Evolutionary conservation across 1,140 invertebrate species (phyloP).

Genomic region (Akabosia matsudoensis): DNA sequence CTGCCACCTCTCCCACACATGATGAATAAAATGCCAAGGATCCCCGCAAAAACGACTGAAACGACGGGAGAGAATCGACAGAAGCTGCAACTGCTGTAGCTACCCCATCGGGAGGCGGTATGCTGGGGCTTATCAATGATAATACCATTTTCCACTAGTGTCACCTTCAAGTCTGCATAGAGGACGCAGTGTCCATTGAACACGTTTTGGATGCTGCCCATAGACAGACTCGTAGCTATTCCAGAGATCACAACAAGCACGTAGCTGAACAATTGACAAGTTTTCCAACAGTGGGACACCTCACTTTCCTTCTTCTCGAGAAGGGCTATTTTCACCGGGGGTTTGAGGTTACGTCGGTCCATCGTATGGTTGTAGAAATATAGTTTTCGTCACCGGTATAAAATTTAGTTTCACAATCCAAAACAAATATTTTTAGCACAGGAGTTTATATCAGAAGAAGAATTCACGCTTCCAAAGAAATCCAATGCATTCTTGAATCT

Average conservation of each 20-base stretch:
- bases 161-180: conserved; percentile 34
- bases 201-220: conserved; percentile 37
- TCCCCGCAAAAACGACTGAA: conserved; percentile 42
- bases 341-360: conserved; percentile 9
- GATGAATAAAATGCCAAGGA: conserved; percentile 42
- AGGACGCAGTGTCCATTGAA: conserved; percentile 42
- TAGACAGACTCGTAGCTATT: conserved; percentile 40
- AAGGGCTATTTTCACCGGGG: conserved; percentile 26
- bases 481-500: too few species aligned
- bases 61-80: conserved; percentile 43
- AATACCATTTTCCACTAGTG: background rate
- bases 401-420: background rate
- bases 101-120: conserved; percentile 34
- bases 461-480: too few species aligned
- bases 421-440: background rate
- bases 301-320: conserved; percentile 43
- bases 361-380: too few species aligned
- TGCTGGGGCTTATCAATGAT: conserved; percentile 18
- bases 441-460: too few species aligned
- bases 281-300: conserved; percentile 46
- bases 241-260: conserved; percentile 42
- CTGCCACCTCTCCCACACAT: conserved; percentile 45
- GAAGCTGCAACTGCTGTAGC: conserved; percentile 33
- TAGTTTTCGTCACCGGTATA: too few species aligned
- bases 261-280: conserved; percentile 43